Evolutionary conservation across 2,888 invertebrate species (phyloP).

Genomic region (Carpatolechia fugitivella): DNA sequence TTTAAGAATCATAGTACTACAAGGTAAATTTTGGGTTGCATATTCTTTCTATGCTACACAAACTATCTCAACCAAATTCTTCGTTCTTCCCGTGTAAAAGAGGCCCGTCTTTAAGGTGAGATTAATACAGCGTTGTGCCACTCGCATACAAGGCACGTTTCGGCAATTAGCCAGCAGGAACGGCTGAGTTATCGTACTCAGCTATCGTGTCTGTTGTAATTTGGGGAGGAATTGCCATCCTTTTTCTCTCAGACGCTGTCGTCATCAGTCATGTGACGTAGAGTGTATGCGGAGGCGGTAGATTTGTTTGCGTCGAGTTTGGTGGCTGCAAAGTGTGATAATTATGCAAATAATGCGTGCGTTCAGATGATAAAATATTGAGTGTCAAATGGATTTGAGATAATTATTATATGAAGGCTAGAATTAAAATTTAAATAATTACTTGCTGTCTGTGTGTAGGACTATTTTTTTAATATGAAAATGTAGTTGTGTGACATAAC

Average conservation of each 20-base stretch:
- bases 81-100: not conserved
- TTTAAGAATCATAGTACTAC: no score
- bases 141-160: conserved; percentile 13
- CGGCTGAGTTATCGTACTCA: conserved; percentile 6
- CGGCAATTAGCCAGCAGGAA: conserved; percentile 13
- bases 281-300: not conserved
- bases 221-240: conserved; percentile 4
- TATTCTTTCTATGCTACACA: no score
- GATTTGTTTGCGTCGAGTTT: not conserved
- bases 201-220: conserved; percentile 11
- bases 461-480: no score
- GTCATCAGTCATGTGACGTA: not conserved
- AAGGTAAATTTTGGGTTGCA: no score
- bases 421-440: no score
- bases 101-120: not conserved
- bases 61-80: not conserved
- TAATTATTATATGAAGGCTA: no score
- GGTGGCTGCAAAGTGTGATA: not conserved
- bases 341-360: no score
- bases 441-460: no score
- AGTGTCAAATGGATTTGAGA: not conserved
- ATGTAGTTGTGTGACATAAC: no score
- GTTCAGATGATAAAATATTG: not conserved
- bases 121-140: conserved; percentile 9
- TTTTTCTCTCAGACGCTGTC: conserved; percentile 5